Evolutionary conservation across 2,888 invertebrate species (phyloP), one percentile per base, ranked within the genome.

Genomic region (Actias luna): DNA sequence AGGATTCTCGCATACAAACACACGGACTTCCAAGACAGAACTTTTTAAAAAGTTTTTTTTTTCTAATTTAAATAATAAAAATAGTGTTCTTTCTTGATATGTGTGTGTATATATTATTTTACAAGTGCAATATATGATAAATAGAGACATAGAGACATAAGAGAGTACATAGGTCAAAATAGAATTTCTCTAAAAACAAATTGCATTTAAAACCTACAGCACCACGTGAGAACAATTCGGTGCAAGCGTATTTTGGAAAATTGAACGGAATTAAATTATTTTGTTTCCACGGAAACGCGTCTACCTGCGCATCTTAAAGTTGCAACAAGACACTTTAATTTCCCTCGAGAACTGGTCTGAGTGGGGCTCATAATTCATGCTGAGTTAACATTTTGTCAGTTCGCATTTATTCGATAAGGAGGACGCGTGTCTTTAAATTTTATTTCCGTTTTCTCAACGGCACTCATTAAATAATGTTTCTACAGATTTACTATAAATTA

Each of bases 241-340:
- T 76, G 68, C 69, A 75, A 72, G 76, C 76, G 79, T 79, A 82
- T 81, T 76, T 79, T 74, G 55, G 55, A 69, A 75, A 82, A 81
- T 79, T 68, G 73, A 71, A 72, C 75, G 64, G 70, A 83, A 85
- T 85, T 84, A 77, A 85, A 87, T 87, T 85, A 88, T 83, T 83
- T 78, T 75, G 80, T 82, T 82, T 71, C 80, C 74, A 76, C 70
- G 76, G 79, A 77, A 80, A 79, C 79, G 71, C 69, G 74, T 77
- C 76, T 87, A 89, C 89, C 90, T 91, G 88, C 79, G 79, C 82
- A 79, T 85, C 88, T 89, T 88, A 86, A 90, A 91, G 85, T 89
- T 91, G 84, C 87, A 86, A 82, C 85, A 88, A 92, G 91, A 88
- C 88, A 89, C 87, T 90, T 89, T 92, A 92, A 92, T 92, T 92